phyloP scores from a whole-genome alignment of 2,113 vertebrate genomes.

The Syngnathus typhle region DNA sequence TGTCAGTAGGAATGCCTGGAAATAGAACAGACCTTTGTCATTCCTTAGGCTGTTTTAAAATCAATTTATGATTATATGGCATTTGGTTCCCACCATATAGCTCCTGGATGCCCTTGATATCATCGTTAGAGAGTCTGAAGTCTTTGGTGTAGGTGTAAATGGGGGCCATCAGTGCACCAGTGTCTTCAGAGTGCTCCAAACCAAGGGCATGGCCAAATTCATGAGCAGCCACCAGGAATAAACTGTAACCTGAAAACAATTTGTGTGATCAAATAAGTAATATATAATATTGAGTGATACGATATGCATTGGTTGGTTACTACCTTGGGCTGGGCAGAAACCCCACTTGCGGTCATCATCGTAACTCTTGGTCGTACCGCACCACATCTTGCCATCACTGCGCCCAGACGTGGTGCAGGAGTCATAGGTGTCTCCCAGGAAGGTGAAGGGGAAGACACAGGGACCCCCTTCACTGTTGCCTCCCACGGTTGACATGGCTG shows the following conservation, averaged over 20 bases:
- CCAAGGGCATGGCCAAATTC: constrained; percentile 97
- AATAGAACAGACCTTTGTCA: neutral
- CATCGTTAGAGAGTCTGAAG: constrained; percentile 88
- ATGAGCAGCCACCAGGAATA: constrained; percentile 96
- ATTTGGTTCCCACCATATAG: constrained; percentile 80
- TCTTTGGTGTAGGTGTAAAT: constrained; percentile 93
- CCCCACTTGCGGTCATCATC: constrained; percentile 97
- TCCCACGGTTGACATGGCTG: constrained; percentile 92
- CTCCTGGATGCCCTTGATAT: constrained; percentile 90
- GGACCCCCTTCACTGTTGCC: constrained; percentile 89
- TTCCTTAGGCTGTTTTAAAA: neutral
- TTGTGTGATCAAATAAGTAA: neutral
- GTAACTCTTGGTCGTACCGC: constrained; percentile 79
- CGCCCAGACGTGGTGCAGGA: constrained; percentile 86
- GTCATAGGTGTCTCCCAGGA: constrained; percentile 82
- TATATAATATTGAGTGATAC: neutral
- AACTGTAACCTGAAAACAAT: constrained; percentile 82
- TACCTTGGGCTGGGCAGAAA: constrained; percentile 95
- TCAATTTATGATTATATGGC: neutral
- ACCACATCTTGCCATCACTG: constrained; percentile 90
- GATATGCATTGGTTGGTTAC: neutral
- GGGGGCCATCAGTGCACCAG: constrained; percentile 91
- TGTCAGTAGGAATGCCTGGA: constrained; percentile 75
- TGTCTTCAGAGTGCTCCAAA: constrained; percentile 92
- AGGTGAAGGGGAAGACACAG: constrained; percentile 90